Base-by-base conservation (phyloP, 2,888 invertebrate species). In the Eupithecia dodoneata region DNA sequence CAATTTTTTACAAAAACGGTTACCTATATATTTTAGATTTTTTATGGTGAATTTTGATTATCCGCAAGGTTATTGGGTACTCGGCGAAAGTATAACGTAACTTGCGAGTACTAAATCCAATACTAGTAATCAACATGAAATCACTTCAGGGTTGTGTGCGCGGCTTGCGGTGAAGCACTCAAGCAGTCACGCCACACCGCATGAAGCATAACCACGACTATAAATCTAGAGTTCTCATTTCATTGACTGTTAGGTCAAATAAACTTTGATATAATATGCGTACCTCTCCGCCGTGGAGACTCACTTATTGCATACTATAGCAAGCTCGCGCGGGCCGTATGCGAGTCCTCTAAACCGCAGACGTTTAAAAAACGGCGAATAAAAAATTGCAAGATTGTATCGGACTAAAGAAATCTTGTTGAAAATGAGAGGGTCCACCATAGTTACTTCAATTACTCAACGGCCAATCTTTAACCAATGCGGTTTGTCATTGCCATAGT, bases 121-220 rank as follows among this genome's bases (percentile, higher is more conserved):
- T 42, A 41, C 42, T 42, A 42, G 42, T 42, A 66, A 66, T 66
- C 42, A 66, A 66, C 42, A 66, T 42, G 13, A 42, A 66, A 66
- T 15, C 66, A 66, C 42, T 42, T 15, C 41, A 65, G 66, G 42
- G 42, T 63, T 30, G 63, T 63, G 30, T 63, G 63, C 63, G 67
- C 47, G n/a, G 76, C 63, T 76, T 59, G 76, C 74, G 76, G 76
- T 52, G 44, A 74, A 74, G 76, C 74, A 67, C 67, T 76, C 65
- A 69, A 65, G 72, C 72, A 72, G 77, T 76, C 66, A 74, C 74
- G 72, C 74, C 71, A 74, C 67, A 63, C 65, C 63, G 65, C 74
- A 69, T 69, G 73, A 67, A 71, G 59, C 59, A 59, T 65, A 72
- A 74, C 74, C 77, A 15, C 74, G 45, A 45, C 49, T 74, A 71